Evolutionary conservation across 2,888 invertebrate genomes (phyloP).

Genomic region (Hemicrepidius hirtus): DNA sequence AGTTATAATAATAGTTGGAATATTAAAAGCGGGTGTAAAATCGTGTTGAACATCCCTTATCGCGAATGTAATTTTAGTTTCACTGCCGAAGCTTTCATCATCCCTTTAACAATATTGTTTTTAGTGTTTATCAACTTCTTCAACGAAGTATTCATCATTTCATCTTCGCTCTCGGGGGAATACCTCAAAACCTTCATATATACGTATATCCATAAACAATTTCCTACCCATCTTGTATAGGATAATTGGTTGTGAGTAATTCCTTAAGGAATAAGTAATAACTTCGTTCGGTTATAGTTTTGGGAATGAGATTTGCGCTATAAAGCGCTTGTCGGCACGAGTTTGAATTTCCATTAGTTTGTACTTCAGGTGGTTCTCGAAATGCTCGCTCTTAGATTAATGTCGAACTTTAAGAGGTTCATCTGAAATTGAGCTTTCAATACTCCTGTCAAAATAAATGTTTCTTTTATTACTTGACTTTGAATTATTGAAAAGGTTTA

Average conservation of each 20-base stretch:
- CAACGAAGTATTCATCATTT: not conserved
- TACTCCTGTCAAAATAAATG: conserved; percentile 4
- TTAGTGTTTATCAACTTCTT: too few species aligned
- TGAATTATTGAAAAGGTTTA: not conserved
- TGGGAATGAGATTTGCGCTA: conserved; percentile 10
- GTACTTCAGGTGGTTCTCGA: conserved; percentile 12
- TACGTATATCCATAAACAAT: conserved; percentile 17
- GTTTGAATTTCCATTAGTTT: conserved; percentile 29
- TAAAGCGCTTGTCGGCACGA: conserved; percentile 7
- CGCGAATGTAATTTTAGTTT: too few species aligned
- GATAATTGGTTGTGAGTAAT: conserved; percentile 17
- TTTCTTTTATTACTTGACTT: conserved; percentile 3
- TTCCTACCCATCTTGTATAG: conserved; percentile 3
- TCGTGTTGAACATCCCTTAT: too few species aligned
- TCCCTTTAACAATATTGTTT: too few species aligned
- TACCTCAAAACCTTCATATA: not conserved
- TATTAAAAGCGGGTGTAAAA: too few species aligned
- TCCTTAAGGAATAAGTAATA: conserved; percentile 14
- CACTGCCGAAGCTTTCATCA: too few species aligned
- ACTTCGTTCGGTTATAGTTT: conserved; percentile 18
- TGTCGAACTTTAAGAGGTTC: not conserved
- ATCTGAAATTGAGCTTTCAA: conserved; percentile 3
- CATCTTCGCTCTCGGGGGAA: not conserved
- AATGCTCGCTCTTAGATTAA: conserved; percentile 3
- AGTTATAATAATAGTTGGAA: too few species aligned